Base-by-base conservation (phyloP, 2,888 invertebrate genomes). In the Chaetoderma sp. region DNA sequence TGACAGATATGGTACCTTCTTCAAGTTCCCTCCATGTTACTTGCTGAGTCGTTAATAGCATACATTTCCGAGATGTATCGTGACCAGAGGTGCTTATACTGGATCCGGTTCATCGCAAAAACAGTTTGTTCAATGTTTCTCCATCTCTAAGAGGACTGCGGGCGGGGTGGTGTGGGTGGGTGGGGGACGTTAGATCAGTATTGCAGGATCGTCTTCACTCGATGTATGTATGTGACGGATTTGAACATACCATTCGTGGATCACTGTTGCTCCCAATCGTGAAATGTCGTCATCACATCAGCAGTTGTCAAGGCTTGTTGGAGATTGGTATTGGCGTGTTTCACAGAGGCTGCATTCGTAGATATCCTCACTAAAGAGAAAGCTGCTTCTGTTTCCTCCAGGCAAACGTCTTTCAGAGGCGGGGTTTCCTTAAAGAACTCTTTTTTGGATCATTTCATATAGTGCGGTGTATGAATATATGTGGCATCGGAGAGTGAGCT, bases 221-320 rank as follows among this genome's bases (percentile, higher is more conserved):
- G 63, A 52, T 67, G 63, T 21, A 67, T 58, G 57, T 67, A 62
- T 23, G 49, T 67, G 30, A 56, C 45, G 32, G 56, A 39, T 27
- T 68, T 61, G 45, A 68, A 67, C 65, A 67, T 68, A 28, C 57
- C 60, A 61, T 61, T 68, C 42, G 32, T 50, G 42, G 68, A 67
- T 45, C 33, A 52, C 39, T 44, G 28, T 62, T 4, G 33, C 27
- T 63, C 63, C 63, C 27, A 62, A 21, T 63, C 44, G 23, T 61
- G 63, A 36, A 63, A 60, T 27, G 25, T 32, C 5, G 4, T 61
- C 18, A 63, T 32, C 33, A 49, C 16, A 39, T 63, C 55, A 42
- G 60, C 60, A 50, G 27, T 52, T 23, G 54, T 63, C 61, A 65
- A 36, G 36, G 21, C 50, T 28, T 63, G 25, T 47, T 61, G 52